Conservation (phyloP, 2,113 vertebrate species). For the Aleadryas rufinucha region DNA sequence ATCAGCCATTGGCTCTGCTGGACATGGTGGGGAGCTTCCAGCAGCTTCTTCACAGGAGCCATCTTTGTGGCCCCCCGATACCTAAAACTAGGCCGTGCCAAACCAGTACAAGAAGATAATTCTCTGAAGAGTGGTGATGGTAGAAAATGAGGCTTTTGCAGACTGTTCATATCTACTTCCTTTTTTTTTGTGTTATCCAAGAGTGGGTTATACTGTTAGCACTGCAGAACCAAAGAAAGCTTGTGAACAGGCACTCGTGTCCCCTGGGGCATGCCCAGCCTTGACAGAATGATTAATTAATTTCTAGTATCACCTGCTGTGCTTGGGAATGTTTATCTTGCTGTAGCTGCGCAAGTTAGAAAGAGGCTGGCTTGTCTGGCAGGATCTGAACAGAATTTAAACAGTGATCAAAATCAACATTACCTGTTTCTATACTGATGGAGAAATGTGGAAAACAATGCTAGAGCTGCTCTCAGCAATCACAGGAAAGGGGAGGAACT, state of each 20-base stretch:
- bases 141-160: background rate
- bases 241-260: rapidly evolving
- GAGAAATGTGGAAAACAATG: background rate
- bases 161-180: background rate
- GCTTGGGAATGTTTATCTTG: background rate
- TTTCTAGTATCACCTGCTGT: background rate
- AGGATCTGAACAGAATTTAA: background rate
- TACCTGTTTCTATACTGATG: background rate
- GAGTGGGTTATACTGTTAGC: background rate
- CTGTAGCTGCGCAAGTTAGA: background rate
- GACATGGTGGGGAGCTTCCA: no score
- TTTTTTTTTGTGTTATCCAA: background rate
- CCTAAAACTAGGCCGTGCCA: background rate
- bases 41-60: no score
- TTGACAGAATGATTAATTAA: background rate
- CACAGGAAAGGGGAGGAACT: background rate
- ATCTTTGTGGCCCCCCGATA: no score
- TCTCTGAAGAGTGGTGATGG: background rate
- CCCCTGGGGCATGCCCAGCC: background rate
- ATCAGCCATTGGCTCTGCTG: no score
- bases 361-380: background rate
- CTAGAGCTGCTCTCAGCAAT: background rate
- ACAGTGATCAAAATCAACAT: background rate
- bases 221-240: background rate
- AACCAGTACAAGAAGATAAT: background rate